Evolutionary conservation across 2,113 vertebrate genomes (phyloP).

Genomic region (Regulus satrapa): DNA sequence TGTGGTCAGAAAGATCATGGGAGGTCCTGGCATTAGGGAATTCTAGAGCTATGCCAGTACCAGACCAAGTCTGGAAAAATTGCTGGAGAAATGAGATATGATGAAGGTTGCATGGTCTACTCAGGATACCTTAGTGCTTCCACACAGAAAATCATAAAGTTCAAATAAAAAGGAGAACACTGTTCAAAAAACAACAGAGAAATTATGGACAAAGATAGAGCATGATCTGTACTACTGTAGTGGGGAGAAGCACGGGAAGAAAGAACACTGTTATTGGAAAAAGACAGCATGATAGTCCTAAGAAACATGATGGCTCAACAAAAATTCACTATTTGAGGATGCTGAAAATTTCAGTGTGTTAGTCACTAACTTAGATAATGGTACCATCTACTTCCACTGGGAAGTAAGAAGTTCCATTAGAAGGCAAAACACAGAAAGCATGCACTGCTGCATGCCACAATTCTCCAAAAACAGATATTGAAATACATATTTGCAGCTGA

Average conservation of each 20-base stretch:
- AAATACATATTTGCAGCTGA: background rate
- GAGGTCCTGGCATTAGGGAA: background rate
- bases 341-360: background rate
- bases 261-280: background rate
- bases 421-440: background rate
- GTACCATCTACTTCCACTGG: background rate
- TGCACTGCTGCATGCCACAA: background rate
- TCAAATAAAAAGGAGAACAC: background rate
- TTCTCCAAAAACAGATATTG: background rate
- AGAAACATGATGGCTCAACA: background rate
- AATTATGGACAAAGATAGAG: background rate
- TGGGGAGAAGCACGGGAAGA: background rate
- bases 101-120: background rate
- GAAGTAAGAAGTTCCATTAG: background rate
- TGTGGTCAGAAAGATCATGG: background rate
- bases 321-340: background rate
- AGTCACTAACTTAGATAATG: background rate
- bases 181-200: background rate
- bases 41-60: background rate
- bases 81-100: background rate
- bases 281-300: background rate
- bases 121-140: background rate
- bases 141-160: background rate
- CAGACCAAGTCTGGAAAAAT: background rate
- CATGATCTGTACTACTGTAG: background rate